These are phyloP conservation scores for Ricordea florida DNA, from an alignment of 92 coral and sea anemone species.

Conservation along the genomic window DNA sequence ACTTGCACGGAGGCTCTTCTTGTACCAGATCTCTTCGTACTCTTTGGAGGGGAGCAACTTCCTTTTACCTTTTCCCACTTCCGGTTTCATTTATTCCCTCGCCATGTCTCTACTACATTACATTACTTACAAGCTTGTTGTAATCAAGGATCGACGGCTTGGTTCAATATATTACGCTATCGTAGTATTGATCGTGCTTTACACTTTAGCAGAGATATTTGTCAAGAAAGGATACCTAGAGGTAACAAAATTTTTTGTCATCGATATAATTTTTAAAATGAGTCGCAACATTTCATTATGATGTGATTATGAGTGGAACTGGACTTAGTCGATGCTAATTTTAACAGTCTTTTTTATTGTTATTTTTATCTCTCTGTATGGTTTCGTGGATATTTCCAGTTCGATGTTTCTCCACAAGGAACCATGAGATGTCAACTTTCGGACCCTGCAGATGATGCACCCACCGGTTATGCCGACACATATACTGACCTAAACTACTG, in stretches of 20 bases:
- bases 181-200: conserved; percentile 67
- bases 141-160: conserved; percentile 84
- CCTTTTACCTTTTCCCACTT: not conserved
- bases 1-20: not conserved
- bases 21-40: not conserved
- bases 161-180: conserved; percentile 83
- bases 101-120: conserved; percentile 87
- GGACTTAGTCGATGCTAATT: too few relatives aligned
- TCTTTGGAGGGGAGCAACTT: too few relatives aligned
- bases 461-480: not conserved
- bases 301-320: too few relatives aligned
- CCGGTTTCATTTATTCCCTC: conserved; percentile 21
- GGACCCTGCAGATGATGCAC: conserved; percentile 54
- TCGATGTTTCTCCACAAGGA: conserved; percentile 81
- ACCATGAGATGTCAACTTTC: conserved; percentile 81
- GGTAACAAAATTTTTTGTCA: conserved; percentile 36
- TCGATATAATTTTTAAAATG: not conserved
- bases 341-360: too few relatives aligned
- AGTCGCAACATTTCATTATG: not conserved
- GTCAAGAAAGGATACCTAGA: conserved; percentile 87
- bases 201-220: conserved; percentile 81
- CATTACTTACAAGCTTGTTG: conserved; percentile 83
- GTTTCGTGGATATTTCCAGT: conserved; percentile 38
- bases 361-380: not conserved
- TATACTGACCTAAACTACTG: conserved; percentile 5